Evolutionary conservation across 2,797 vertebrate species (phyloP).

Genomic region (Tenualosa thibaudeaui): DNA sequence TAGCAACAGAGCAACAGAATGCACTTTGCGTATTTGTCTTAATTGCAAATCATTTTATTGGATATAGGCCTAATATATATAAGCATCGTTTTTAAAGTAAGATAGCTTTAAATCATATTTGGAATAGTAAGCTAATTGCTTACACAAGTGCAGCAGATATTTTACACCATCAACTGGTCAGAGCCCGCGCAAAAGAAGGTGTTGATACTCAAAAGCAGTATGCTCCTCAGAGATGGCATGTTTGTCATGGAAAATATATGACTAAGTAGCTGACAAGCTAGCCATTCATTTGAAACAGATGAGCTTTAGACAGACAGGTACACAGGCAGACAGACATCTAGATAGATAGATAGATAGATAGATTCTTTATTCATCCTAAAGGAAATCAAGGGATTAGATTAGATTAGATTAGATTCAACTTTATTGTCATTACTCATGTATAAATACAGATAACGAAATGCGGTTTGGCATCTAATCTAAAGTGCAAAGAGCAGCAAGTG

Average conservation of each 20-base stretch:
- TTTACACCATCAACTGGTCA: not conserved
- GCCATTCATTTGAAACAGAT: not conserved
- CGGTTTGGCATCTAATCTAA: too few relatives aligned
- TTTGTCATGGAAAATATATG: not conserved
- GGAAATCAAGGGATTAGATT: too few relatives aligned
- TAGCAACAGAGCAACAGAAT: conserved; percentile 7
- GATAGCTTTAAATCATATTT: not conserved
- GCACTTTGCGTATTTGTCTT: not conserved
- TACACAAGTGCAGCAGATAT: not conserved
- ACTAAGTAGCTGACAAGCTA: not conserved
- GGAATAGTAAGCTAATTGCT: not conserved
- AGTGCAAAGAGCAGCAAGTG: too few relatives aligned
- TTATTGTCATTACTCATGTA: too few relatives aligned
- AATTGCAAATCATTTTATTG: not conserved
- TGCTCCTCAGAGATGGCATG: not conserved
- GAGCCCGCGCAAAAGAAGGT: not conserved
- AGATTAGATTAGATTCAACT: too few relatives aligned
- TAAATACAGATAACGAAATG: too few relatives aligned
- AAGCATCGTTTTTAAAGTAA: not conserved
- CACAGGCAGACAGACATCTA: too few relatives aligned
- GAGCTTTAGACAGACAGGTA: too few relatives aligned
- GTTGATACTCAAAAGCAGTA: not conserved
- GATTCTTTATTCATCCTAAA: too few relatives aligned
- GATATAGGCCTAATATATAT: not conserved
- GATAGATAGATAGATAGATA: too few relatives aligned